Evolutionary conservation across 2,888 invertebrate genomes (phyloP), one percentile per base, ranked within the genome.

Genomic region (Drosophila mettleri): DNA sequence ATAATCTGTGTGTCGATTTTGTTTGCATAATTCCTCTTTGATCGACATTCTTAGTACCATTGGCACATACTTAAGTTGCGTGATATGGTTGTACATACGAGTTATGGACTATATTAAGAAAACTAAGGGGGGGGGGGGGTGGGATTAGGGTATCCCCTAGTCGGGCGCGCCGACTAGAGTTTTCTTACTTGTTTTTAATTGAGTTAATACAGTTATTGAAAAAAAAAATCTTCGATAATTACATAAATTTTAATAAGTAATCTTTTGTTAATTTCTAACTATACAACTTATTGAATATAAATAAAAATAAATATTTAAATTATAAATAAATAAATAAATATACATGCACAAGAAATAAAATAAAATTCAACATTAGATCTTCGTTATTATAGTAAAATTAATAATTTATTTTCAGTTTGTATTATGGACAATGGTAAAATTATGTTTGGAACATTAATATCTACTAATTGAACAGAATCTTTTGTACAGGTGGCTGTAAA

Each of bases 351-450:
- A 43, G 41, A 46, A 49, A 65, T 22, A 39, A 38, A 68, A 68
- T 65, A 74, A 78, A 78, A 64, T 45, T 62, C 67, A 64, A 83
- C 69, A 78, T 69, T 69, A 73, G 49, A 78, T 54, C 33, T 5
- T 43, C 22, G 65, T 87, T 80, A 78, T 78, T 55, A 66, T 60
- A 51, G 45, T 69, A 49, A 66, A 66, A 68, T 64, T 58, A 73
- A 24, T 53, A 55, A 38, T 85, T 87, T 84, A 82, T 84, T 87
- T 74, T 80, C 80, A 74, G 76, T 74, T 78, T 54, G 59, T 27
- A 88, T 82, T 87, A 87, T 87, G 62, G 61, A 84, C 86, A 87
- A 65, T 45, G 43, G 20, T 53, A 57, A 59, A 31, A 14, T 31
- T 31, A 20, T 49, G 49, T 33, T 55, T n/a, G 34, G 18, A 41